Percentiles rank a stretch among this genome's conserved stretches.
Evolutionary conservation across 2,888 invertebrate genomes (phyloP).

Genomic region (Rhagophthalmus giganteus): DNA sequence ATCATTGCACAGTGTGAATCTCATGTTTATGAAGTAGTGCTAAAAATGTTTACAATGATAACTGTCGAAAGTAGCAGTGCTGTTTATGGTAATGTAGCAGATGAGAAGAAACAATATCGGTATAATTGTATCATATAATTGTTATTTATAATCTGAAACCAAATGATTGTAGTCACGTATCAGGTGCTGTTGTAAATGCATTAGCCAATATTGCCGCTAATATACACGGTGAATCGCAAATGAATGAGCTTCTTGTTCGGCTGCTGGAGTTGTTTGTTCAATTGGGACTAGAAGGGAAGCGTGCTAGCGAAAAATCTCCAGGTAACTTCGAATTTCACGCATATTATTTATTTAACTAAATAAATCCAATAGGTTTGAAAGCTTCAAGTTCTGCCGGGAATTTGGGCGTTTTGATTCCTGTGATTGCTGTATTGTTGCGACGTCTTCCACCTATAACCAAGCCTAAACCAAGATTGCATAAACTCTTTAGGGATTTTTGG

Average conservation of each 20-base stretch:
- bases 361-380: slow-evolving; percentile 60
- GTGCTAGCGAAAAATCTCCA: slow-evolving; percentile 90
- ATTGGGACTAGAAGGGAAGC: slow-evolving; percentile 93
- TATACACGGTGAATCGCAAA: slow-evolving; percentile 82
- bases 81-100: slow-evolving; percentile 66
- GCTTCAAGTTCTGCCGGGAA: slow-evolving; percentile 96
- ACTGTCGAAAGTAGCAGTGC: slow-evolving; percentile 89
- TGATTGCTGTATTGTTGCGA: slow-evolving; percentile 87
- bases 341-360: no score
- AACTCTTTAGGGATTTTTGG: slow-evolving; percentile 99
- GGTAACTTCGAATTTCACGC: no score
- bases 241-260: slow-evolving; percentile 83
- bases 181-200: slow-evolving; percentile 94
- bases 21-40: slow-evolving; percentile 88
- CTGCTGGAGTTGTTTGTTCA: slow-evolving; percentile 96
- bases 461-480: slow-evolving; percentile 88
- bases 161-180: slow-evolving; percentile 80
- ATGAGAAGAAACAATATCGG: slow-evolving; percentile 64
- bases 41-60: slow-evolving; percentile 97
- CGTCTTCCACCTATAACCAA: slow-evolving; percentile 88
- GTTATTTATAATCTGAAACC: neutral
- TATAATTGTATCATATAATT: slow-evolving; percentile 30
- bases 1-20: slow-evolving; percentile 90
- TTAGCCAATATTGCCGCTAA: slow-evolving; percentile 95
- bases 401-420: slow-evolving; percentile 95